A percentile compares a stretch with the other conserved stretches of the same genome.
Conservation (phyloP, 2,797 vertebrate species). For the Sebastes taczanowskii region DNA sequence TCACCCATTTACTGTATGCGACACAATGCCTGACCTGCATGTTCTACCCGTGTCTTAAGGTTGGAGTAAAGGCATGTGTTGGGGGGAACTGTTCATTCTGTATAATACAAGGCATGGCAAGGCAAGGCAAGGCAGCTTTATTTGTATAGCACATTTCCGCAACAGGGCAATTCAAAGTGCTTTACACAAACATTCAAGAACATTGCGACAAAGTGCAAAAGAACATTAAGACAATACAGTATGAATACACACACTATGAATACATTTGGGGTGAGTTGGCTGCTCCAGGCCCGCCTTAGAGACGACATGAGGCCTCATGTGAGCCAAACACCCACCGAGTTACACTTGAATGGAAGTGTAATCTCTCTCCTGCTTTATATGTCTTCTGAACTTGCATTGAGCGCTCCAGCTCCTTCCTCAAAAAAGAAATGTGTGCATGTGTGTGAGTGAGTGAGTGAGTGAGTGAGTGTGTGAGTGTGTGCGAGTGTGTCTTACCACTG, state of each 20-base stretch:
- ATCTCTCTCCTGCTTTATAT: conserved; percentile 1
- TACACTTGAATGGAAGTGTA: conserved; percentile 5
- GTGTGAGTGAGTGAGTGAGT: conserved; percentile 2
- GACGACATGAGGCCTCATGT: conserved; percentile 5
- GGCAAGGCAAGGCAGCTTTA: no score
- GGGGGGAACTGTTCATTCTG: background rate
- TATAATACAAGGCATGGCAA: background rate
- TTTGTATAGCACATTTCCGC: no score
- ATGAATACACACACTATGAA: background rate
- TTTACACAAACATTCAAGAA: no score
- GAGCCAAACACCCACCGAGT: background rate
- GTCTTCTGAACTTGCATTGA: background rate
- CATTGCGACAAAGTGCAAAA: no score
- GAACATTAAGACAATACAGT: background rate
- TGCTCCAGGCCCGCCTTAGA: background rate
- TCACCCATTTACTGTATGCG: no score
- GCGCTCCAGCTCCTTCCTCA: background rate
- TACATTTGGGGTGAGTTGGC: background rate
- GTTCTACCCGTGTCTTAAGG: rapidly evolving
- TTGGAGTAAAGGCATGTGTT: background rate
- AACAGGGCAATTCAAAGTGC: no score
- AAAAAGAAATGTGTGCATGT: conserved; percentile 28
- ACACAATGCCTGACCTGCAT: no score
- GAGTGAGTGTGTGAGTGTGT: conserved; percentile 21
- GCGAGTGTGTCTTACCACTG: conserved; percentile 87